Base-by-base conservation (phyloP, 2,888 invertebrate genomes). In the Augochlorella aurata region DNA sequence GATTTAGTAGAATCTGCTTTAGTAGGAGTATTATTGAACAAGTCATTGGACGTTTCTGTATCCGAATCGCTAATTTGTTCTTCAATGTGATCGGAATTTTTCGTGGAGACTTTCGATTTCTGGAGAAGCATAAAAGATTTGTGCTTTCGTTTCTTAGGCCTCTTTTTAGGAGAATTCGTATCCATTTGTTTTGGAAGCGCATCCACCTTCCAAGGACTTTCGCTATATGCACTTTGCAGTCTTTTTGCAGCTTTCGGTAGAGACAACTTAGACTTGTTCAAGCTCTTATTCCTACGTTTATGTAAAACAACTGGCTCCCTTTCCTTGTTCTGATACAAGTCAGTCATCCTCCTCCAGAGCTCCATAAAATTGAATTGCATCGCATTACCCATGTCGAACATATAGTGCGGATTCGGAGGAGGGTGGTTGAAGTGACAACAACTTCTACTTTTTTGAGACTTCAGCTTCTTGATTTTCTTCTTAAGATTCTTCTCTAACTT, bases 401-500 rank as follows among this genome's bases (percentile, higher is more conserved):
- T 29, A 9, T 29, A 49, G 8, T 38, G 67, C 50, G 38, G 2
- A 29, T 61, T 82, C 2, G 10, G 63, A 21, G 38, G 38, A 38
- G 38, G 38, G 0, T 47, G 68, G 14, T 38, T 49, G n/a, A 67
- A 29, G 18, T 78, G 77, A n/a, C 72, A 85, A 65, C 68, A 83
- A 24, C 29, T 69, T 7, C 12, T 66, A 0, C 14, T 50, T 16
- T 74, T 24, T 9, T 61, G 10, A 3, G 61, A 29, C 14, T 69
- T 50, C 10, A 8, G 18, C 50, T 61, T 79, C 10, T 38, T 69
- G 0, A 81, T 65, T 45, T 84, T 78, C 49, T 82, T 87, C 16
- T 88, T 86, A 4, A 90, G n/a, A 74, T 87, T 84, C 1, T 68
- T 76, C 73, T 89, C 89, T 70, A 91, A 77, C 8, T 18, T 81